Percentiles rank a stretch among this genome's conserved stretches.
phyloP scores from a whole-genome alignment of 1,140 invertebrate species.

The Acromyrmex echinatior region DNA sequence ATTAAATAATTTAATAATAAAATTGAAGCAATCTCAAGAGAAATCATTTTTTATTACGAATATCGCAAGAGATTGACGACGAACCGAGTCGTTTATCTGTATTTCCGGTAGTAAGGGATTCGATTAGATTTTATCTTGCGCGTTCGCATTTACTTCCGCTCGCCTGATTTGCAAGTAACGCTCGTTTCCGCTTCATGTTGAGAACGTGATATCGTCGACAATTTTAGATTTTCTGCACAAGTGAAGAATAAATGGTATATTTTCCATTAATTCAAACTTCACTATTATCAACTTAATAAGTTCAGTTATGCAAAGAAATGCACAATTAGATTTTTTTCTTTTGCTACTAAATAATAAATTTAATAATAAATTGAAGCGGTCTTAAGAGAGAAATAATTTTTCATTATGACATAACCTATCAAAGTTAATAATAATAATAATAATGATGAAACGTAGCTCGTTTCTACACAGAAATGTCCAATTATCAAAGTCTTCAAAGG shows the following conservation, averaged over 20 bases:
- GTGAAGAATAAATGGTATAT: neutral
- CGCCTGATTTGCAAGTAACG: neutral
- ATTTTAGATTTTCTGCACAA: neutral
- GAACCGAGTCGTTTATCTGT: conserved; percentile 51
- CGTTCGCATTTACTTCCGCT: conserved; percentile 34
- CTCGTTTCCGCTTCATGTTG: neutral
- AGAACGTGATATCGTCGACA: neutral
- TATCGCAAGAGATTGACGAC: conserved; percentile 46
- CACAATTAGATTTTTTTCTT: neutral
- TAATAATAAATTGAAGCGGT: neutral
- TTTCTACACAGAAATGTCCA: neutral
- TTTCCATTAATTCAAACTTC: neutral
- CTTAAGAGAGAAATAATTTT: neutral
- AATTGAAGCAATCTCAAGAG: neutral
- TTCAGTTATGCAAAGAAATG: neutral
- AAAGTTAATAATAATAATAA: conserved; percentile 4
- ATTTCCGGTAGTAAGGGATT: conserved; percentile 53
- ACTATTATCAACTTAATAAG: neutral
- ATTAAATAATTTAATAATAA: neutral
- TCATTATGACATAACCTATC: neutral
- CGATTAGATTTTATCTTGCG: conserved; percentile 36
- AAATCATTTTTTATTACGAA: neutral
- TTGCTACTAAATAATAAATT: neutral
- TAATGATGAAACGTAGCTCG: neutral
- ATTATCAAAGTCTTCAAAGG: conserved; percentile 20